phyloP scores from a whole-genome alignment of 1,140 invertebrate species.

The Lepidurus apus region DNA sequence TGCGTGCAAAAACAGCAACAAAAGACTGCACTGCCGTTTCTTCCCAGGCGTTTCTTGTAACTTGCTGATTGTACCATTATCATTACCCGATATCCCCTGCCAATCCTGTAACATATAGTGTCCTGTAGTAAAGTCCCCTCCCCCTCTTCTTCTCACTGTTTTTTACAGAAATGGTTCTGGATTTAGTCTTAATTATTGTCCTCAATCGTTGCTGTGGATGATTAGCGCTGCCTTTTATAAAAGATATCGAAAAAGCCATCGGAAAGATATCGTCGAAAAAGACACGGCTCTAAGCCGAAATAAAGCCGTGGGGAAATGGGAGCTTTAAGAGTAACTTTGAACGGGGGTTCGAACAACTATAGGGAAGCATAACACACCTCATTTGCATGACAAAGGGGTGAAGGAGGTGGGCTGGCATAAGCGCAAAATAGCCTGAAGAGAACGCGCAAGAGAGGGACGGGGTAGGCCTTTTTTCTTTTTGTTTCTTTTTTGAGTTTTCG shows the following conservation, averaged over 20 bases:
- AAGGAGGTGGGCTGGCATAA: neutral
- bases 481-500: neutral
- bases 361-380: slow-evolving; percentile 3
- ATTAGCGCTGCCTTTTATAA: too few species aligned
- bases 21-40: neutral
- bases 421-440: neutral
- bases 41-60: neutral
- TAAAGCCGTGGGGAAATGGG: neutral
- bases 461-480: neutral
- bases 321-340: neutral
- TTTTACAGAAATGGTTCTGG: too few species aligned
- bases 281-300: too few species aligned
- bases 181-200: too few species aligned
- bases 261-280: too few species aligned
- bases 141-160: too few species aligned
- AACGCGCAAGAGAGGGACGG: neutral
- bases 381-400: neutral
- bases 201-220: too few species aligned
- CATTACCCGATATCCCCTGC: neutral
- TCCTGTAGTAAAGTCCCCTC: too few species aligned
- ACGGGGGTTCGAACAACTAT: neutral
- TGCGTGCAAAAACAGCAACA: neutral
- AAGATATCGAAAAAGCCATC: too few species aligned
- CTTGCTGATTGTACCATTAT: neutral
- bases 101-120: too few species aligned